phyloP scores from a whole-genome alignment of 2,888 invertebrate species.

The Harpagoxenus sublaevis region DNA sequence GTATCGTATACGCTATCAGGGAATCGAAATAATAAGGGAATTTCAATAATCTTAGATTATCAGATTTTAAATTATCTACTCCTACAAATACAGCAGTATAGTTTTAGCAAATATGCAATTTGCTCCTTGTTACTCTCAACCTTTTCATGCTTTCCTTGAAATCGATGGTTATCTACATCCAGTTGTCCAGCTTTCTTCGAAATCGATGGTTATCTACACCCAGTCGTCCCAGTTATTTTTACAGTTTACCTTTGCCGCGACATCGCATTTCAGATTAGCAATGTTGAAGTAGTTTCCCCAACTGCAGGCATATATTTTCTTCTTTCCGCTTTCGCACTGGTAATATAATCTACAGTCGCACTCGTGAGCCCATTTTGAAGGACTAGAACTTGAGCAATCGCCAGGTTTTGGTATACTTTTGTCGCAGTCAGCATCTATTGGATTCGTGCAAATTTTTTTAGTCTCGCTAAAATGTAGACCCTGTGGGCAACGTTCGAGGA shows the following conservation, averaged over 20 bases:
- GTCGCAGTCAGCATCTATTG: neutral
- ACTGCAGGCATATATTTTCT: neutral
- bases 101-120: conserved; percentile 12
- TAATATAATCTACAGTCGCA: conserved; percentile 32
- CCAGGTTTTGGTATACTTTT: too few relatives aligned
- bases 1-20: neutral
- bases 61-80: conserved; percentile 21
- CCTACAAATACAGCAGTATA: conserved; percentile 3
- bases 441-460: neutral
- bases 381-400: neutral
- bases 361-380: neutral
- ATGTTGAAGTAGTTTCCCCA: conserved; percentile 10
- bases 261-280: neutral
- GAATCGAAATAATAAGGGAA: neutral
- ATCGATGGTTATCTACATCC: neutral
- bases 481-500: neutral
- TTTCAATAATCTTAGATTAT: conserved; percentile 17
- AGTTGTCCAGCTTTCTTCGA: too few relatives aligned
- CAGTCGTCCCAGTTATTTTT: neutral
- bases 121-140: neutral
- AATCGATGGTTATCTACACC: too few relatives aligned
- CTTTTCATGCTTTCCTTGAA: neutral
- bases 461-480: neutral
- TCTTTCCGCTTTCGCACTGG: neutral
- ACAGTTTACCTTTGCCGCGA: neutral